Conservation (phyloP, 2,113 vertebrate species). For the Seriola rivoliana region DNA sequence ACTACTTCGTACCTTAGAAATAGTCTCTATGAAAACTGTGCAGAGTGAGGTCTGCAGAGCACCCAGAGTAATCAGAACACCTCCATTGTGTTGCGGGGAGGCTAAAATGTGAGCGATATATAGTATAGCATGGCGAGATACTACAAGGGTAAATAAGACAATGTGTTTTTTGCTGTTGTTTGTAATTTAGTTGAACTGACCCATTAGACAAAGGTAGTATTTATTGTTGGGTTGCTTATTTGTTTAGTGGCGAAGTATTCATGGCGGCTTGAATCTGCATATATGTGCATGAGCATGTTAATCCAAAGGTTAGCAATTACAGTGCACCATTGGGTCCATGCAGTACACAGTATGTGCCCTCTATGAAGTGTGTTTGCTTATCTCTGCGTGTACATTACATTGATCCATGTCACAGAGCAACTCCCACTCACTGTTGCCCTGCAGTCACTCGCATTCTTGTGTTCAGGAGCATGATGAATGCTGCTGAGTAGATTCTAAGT, state of each 20-base stretch:
- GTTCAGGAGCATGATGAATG: constrained; percentile 57
- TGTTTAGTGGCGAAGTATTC: not conserved
- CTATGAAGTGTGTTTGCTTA: not conserved
- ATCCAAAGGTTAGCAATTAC: not conserved
- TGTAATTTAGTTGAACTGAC: not conserved
- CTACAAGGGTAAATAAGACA: not conserved
- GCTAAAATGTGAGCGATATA: too few species aligned
- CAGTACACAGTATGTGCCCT: not conserved
- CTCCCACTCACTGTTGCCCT: not conserved
- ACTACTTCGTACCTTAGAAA: not conserved
- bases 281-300: not conserved
- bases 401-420: constrained; percentile 18
- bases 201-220: not conserved
- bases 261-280: not conserved
- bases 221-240: not conserved
- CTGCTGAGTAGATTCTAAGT: constrained; percentile 52
- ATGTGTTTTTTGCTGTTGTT: not conserved
- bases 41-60: not conserved
- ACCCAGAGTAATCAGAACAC: not conserved
- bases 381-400: constrained; percentile 25
- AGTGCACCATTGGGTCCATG: not conserved
- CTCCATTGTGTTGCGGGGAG: too few species aligned
- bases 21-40: not conserved
- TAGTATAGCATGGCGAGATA: too few species aligned
- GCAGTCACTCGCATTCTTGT: constrained; percentile 26